These are phyloP conservation scores for Drosophila mauritiana DNA, from an alignment of 1,140 invertebrate genomes.

Conservation along the genomic window DNA sequence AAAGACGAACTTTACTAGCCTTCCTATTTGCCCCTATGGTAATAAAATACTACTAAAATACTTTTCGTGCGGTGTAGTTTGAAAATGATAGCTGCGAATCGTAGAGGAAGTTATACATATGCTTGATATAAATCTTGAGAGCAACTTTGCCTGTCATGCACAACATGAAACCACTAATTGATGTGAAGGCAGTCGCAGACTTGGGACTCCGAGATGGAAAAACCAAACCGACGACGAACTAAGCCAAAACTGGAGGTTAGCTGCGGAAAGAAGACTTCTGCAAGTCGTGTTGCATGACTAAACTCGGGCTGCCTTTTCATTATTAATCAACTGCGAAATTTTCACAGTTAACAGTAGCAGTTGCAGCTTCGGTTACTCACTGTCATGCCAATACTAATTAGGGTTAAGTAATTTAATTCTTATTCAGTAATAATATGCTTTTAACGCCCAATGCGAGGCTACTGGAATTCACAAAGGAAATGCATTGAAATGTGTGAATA, in stretches of 20 bases:
- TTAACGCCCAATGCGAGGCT: background rate
- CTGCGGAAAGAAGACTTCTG: constrained; percentile 27
- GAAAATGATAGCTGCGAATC: constrained; percentile 17
- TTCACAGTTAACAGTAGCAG: constrained; percentile 41
- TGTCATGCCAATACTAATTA: constrained; percentile 67
- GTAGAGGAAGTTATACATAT: constrained; percentile 56
- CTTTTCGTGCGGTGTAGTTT: background rate
- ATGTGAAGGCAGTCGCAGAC: constrained; percentile 66
- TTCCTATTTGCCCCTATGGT: too few species aligned
- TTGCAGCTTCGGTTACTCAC: constrained; percentile 52
- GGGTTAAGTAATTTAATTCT: constrained; percentile 67
- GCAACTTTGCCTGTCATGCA: constrained; percentile 70
- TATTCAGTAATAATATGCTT: constrained; percentile 2
- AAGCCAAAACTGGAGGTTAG: constrained; percentile 27
- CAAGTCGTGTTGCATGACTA: constrained; percentile 45
- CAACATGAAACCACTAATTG: constrained; percentile 82
- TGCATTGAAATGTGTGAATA: constrained; percentile 1
- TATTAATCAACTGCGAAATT: constrained; percentile 48
- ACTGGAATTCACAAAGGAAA: background rate
- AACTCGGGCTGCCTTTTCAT: constrained; percentile 44
- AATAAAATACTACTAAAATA: background rate
- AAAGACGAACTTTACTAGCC: too few species aligned
- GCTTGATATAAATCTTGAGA: constrained; percentile 73
- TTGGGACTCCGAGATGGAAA: constrained; percentile 23
- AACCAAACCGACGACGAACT: constrained; percentile 19